phyloP scores from a whole-genome alignment of 2,888 invertebrate species.

The Himalopsyche anomala region DNA sequence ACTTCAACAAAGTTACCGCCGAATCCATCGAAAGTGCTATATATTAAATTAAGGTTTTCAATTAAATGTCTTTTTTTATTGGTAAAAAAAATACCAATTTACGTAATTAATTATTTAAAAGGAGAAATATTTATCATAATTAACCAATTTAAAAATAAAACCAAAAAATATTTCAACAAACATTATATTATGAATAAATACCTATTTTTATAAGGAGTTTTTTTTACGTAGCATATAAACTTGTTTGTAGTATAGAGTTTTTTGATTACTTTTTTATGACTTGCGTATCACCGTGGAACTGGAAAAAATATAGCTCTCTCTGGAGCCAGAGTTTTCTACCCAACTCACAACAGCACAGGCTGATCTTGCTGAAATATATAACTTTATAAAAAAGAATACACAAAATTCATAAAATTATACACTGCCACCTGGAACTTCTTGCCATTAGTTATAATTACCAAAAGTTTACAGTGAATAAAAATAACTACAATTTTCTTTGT shows the following conservation, averaged over 20 bases:
- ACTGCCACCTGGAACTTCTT: too few species aligned
- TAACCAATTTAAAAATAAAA: neutral
- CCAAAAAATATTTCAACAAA: neutral
- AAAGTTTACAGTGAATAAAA: too few species aligned
- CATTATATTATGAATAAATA: neutral
- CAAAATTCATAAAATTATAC: too few species aligned
- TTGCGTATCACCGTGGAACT: slow-evolving; percentile 3
- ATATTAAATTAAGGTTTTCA: too few species aligned
- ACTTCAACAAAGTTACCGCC: too few species aligned
- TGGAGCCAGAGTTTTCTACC: slow-evolving; percentile 22
- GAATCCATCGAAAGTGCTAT: too few species aligned
- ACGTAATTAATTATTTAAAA: too few species aligned
- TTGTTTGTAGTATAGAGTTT: slow-evolving; percentile 12
- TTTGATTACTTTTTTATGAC: slow-evolving; percentile 40
- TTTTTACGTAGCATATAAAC: slow-evolving; percentile 36
- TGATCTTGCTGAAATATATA: neutral
- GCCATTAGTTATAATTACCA: too few species aligned
- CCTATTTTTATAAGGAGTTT: neutral
- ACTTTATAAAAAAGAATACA: too few species aligned
- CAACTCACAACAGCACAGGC: neutral
- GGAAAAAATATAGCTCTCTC: slow-evolving; percentile 37
- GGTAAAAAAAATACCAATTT: too few species aligned
- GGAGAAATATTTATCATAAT: neutral
- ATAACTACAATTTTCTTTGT: too few species aligned
- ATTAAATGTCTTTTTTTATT: too few species aligned